Evolutionary conservation across 2,888 invertebrate genomes (phyloP), one percentile per base, ranked within the genome.

Genomic region (Chrysodeixis includens): DNA sequence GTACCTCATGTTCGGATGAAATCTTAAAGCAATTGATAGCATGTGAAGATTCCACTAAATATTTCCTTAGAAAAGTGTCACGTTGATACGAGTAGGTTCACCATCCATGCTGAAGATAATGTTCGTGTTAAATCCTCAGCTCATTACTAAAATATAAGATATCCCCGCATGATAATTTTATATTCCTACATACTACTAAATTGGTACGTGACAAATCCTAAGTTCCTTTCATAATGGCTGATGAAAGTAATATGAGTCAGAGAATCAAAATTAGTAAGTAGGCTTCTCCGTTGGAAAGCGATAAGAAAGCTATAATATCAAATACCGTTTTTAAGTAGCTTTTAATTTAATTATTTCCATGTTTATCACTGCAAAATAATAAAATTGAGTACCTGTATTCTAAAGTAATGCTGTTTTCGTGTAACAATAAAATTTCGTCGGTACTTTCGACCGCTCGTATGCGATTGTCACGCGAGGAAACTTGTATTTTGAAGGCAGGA

Each of bases 221-320:
- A 14, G 6, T 26, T 10, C 49, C 14, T 9, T 66, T 30, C 20
- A 52, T 57, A 35, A 22, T 16, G 30, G n/a, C 26, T 22, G 30
- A 35, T 18, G 30, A 35, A 30, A 14, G 49, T n/a, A 26, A 26
- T 26, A 59, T 63, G 72, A 76, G n/a, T 79, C 69, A 69, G 51
- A 32, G 30, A 65, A 54, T 56, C 51, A 66, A 61, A 20, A 63
- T 54, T 74, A 60, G 57, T 16, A 49, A 40, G 26, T 30, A 30
- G 18, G 12, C 57, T 18, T 26, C 46, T 30, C 12, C 16, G 20
- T 22, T 26, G 30, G 32, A 26, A 32, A 18, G 52, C 22, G 59
- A 49, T 18, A 30, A 56, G 52, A 30, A 65, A 59, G 35, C 30
- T 18, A 16, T 64, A 8, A 46, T 10, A 1, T 46, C 59, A 57